Evolutionary conservation across 2,888 invertebrate species (phyloP).

Genomic region (Phytoseiulus persimilis): DNA sequence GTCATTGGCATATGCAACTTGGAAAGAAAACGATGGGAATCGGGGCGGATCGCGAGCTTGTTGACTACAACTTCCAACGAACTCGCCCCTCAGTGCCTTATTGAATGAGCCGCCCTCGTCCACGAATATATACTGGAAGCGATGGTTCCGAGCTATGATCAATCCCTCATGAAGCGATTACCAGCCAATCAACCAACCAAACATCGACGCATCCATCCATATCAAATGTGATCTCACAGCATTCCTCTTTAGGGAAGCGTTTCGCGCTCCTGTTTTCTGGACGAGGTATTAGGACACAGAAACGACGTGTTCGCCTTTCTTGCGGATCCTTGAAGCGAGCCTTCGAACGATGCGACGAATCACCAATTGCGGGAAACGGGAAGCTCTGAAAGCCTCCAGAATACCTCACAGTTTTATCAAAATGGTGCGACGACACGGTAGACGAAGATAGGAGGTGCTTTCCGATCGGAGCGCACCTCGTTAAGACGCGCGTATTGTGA

Average conservation of each 20-base stretch:
- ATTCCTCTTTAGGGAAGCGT: not conserved
- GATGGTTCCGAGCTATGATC: not conserved
- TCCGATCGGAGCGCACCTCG: too few species aligned
- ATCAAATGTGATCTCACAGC: not conserved
- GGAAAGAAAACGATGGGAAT: not conserved
- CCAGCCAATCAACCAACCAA: not conserved
- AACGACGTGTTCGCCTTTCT: not conserved
- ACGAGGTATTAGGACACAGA: not conserved
- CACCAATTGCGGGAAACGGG: not conserved
- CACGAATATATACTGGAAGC: too few species aligned
- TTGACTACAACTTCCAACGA: not conserved
- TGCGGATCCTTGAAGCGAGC: not conserved
- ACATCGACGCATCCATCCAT: not conserved
- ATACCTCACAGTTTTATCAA: not conserved
- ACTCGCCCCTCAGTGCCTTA: not conserved
- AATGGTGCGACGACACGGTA: too few species aligned
- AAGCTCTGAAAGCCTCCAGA: not conserved
- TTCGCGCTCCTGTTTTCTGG: not conserved
- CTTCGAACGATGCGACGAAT: not conserved
- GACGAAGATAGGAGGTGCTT: too few species aligned
- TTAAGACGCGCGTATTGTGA: not conserved
- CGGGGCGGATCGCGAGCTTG: not conserved
- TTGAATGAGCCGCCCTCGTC: not conserved
- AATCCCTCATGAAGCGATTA: not conserved
- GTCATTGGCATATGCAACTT: not conserved